Base-by-base conservation (phyloP, 2,888 invertebrate species). In the Cyrtodaria siliqua region DNA sequence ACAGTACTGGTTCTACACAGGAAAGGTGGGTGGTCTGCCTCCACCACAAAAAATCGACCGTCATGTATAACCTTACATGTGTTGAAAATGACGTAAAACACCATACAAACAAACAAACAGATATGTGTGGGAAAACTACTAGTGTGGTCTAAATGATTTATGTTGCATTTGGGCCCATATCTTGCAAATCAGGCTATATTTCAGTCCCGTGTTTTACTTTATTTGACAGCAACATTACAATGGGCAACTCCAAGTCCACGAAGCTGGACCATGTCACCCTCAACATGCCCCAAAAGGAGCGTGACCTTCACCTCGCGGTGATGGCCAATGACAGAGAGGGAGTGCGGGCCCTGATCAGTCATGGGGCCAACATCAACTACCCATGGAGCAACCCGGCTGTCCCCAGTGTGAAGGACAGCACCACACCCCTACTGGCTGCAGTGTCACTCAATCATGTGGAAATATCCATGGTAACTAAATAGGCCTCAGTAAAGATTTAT, bases 341-440 rank as follows among this genome's bases (percentile, higher is more conserved):
- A 24, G 92, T 93, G 2, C 83, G 87, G 8, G 69, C 84, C 27
- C 83, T 92, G 50, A 87, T 92, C 24, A 77, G 85, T 6, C 85
- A 89, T 29, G 92, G 92, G 12, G 92, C 92, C 16, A 91, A 93
- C 75, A 88, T 93, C 16, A 92, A 93, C 84, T 92, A 92, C 82
- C 93, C 93, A 0, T 93, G 93, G 93, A 90, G 89, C 66, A 93
- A 93, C 71, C 90, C 92, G 8, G 88, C 91, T 33, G 91, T 92
- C 12, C 93, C 93, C n/a, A 92, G 92, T 84, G 90, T 93, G 20
- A 93, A 93, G 78, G 93, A 93, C 80, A 93, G 93, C 52, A 92
- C 91, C 26, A 93, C 93, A 6, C 93, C 93, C 2, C 85, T 93
- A n/a, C 87, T 93, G 66, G 92, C 93, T 77, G 93, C 93, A 20